These are phyloP conservation scores for Ptyas mucosa DNA, from an alignment of 2,113 vertebrate genomes.

Conservation along the genomic window DNA sequence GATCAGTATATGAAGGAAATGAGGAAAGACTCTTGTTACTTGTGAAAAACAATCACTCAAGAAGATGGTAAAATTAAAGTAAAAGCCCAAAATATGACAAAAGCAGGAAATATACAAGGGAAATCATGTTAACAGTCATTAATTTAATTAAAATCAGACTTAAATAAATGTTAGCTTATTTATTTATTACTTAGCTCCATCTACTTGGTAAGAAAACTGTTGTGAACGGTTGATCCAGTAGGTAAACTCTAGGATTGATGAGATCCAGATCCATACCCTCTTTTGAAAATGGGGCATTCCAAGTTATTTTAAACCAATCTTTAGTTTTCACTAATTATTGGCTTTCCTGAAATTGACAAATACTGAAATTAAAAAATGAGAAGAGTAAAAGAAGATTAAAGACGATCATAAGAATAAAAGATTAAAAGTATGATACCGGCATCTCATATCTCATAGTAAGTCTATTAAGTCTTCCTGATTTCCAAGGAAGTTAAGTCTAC, in stretches of 20 bases:
- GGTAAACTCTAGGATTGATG: neutral
- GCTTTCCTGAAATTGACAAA: no score
- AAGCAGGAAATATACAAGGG: no score
- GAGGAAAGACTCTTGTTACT: neutral
- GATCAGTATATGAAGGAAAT: neutral
- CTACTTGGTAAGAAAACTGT: neutral
- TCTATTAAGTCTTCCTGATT: neutral
- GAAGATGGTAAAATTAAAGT: neutral
- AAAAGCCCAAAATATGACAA: neutral
- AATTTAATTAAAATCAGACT: neutral
- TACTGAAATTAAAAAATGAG: neutral
- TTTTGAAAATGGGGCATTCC: neutral
- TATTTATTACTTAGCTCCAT: neutral
- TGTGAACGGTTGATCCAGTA: neutral
- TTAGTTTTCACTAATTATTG: neutral
- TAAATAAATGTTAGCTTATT: neutral
- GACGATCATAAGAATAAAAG: neutral
- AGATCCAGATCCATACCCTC: neutral
- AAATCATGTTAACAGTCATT: no score
- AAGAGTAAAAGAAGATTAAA: neutral
- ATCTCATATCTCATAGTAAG: neutral
- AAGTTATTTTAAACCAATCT: neutral
- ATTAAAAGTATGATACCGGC: neutral
- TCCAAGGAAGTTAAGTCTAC: neutral
- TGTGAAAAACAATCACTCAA: neutral